Evolutionary conservation across 2,888 invertebrate genomes (phyloP).

Genomic region (Pseudococcus longispinus): DNA sequence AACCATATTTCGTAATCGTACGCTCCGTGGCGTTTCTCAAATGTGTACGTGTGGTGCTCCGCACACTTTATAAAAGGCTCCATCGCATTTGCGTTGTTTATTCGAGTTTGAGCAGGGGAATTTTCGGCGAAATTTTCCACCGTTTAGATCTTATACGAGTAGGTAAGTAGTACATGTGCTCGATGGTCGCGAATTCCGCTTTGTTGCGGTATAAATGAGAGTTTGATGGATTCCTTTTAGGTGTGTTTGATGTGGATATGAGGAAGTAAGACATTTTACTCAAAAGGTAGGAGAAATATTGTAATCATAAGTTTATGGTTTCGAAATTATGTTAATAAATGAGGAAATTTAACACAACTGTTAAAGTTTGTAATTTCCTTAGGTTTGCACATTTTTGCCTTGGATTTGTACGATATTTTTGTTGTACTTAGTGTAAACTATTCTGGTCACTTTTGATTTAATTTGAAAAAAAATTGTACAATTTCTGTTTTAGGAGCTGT

Average conservation of each 20-base stretch:
- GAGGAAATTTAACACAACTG: no score
- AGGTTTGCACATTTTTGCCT: no score
- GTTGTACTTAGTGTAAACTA: no score
- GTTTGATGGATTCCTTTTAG: background rate
- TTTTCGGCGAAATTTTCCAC: background rate
- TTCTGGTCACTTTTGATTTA: no score
- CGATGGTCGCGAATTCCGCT: background rate
- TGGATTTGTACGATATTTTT: no score
- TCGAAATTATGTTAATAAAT: no score
- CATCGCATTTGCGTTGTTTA: background rate
- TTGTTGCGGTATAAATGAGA: background rate
- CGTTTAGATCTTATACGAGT: background rate
- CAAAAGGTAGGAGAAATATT: no score
- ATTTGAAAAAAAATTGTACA: no score
- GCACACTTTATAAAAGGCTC: background rate
- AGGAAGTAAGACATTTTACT: no score
- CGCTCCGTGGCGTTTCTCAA: background rate
- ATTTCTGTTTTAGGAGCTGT: no score
- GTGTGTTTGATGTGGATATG: background rate
- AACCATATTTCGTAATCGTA: background rate
- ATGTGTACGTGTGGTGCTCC: background rate
- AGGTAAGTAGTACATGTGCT: background rate
- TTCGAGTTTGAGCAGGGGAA: background rate
- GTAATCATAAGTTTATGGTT: no score
- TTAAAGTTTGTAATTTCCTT: no score